These are phyloP conservation scores for Toxonevra muliebris DNA, from an alignment of 2,888 invertebrate species.

Conservation along the genomic window DNA sequence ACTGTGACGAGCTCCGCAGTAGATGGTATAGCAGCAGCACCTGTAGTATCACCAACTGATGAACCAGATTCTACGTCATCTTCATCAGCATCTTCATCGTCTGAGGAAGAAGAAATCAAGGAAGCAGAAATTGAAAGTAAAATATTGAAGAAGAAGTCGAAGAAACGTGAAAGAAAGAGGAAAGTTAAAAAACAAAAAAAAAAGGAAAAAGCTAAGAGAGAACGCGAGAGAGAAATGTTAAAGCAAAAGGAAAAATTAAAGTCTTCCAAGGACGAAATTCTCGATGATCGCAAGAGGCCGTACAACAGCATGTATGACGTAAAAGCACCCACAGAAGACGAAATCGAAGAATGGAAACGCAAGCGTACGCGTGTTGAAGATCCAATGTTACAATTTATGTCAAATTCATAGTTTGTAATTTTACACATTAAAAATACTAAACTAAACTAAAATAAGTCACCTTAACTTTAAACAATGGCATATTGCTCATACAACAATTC, in stretches of 20 bases:
- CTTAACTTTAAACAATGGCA: conserved; percentile 80
- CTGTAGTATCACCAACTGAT: conserved; percentile 29
- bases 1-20: conserved; percentile 13
- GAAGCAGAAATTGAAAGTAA: conserved; percentile 41
- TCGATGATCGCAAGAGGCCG: conserved; percentile 90
- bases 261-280: conserved; percentile 65
- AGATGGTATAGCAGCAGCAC: conserved; percentile 16
- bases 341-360: conserved; percentile 92
- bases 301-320: conserved; percentile 92
- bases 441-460: conserved; percentile 1
- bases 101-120: conserved; percentile 64
- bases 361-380: conserved; percentile 87
- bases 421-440: no score
- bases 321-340: conserved; percentile 87
- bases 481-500: conserved; percentile 95
- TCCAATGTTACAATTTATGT: conserved; percentile 86
- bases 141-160: conserved; percentile 54
- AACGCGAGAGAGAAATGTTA: conserved; percentile 21
- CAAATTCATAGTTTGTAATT: conserved; percentile 14
- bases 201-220: conserved; percentile 42
- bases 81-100: conserved; percentile 45
- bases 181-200: conserved; percentile 61
- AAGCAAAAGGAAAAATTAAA: conserved; percentile 37
- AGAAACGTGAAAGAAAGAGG: conserved; percentile 56
- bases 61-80: conserved; percentile 42